These are phyloP conservation scores for Cancer borealis DNA, from an alignment of 2,888 invertebrate genomes.

Conservation along the genomic window DNA sequence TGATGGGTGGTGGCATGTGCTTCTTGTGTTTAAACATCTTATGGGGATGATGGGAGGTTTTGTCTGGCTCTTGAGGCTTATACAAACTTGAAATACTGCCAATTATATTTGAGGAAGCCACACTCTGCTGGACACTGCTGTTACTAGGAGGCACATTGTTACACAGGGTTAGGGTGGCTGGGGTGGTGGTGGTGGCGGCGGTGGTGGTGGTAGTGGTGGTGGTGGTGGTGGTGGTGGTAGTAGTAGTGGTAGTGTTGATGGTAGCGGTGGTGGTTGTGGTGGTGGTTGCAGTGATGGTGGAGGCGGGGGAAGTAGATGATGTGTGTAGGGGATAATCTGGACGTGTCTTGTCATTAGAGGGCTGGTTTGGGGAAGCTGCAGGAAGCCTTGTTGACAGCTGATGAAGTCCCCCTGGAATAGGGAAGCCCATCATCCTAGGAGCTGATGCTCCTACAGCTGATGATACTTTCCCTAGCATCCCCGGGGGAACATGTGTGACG, in stretches of 20 bases:
- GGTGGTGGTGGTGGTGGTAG: not conserved
- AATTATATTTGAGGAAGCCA: not conserved
- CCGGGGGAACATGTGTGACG: not conserved
- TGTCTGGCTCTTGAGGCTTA: slow-evolving; percentile 23
- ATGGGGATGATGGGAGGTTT: not conserved
- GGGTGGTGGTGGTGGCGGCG: not conserved
- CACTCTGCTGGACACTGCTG: not conserved
- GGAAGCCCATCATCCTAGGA: slow-evolving; percentile 37
- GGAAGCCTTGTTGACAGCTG: slow-evolving; percentile 28
- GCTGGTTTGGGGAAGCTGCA: slow-evolving; percentile 11
- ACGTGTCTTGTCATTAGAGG: not conserved
- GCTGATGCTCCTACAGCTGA: not conserved
- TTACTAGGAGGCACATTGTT: not conserved
- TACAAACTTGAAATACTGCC: not conserved
- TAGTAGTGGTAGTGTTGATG: not conserved
- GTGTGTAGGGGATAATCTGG: not conserved
- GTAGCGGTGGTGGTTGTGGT: not conserved
- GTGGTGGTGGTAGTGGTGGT: not conserved
- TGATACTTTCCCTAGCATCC: not conserved
- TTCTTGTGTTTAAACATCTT: slow-evolving; percentile 15
- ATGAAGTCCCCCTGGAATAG: not conserved
- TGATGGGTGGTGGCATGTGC: slow-evolving; percentile 34
- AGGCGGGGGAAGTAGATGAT: not conserved
- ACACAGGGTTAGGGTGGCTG: not conserved
- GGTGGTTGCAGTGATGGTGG: not conserved